Conservation (phyloP, 2,797 vertebrate species). For the Bradypodion ventrale region DNA sequence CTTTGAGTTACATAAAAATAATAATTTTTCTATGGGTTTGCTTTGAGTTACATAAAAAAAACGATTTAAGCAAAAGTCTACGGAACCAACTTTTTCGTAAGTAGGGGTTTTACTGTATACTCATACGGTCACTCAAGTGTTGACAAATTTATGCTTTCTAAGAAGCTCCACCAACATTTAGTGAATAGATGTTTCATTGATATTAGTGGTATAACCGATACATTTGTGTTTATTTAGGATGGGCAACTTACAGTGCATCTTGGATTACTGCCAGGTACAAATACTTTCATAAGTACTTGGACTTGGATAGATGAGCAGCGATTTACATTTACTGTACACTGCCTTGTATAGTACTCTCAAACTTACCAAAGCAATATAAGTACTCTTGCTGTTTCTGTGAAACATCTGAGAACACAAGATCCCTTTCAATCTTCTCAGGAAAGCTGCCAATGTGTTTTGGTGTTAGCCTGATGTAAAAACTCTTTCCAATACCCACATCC, state of each 20-base stretch:
- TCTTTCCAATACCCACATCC: neutral
- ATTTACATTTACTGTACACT: slow-evolving; percentile 25
- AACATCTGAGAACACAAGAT: slow-evolving; percentile 15
- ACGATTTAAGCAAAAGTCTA: too few relatives aligned
- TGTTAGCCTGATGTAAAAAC: neutral
- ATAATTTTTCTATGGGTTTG: too few relatives aligned
- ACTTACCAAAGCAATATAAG: slow-evolving; percentile 15
- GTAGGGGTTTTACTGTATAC: too few relatives aligned
- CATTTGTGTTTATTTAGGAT: neutral
- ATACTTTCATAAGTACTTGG: slow-evolving; percentile 23
- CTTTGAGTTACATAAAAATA: too few relatives aligned
- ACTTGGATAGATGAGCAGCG: slow-evolving; percentile 10
- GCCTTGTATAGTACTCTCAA: slow-evolving; percentile 30
- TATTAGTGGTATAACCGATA: slow-evolving; percentile 10
- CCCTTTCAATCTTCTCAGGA: slow-evolving; percentile 23
- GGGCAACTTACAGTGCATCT: neutral
- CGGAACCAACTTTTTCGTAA: too few relatives aligned
- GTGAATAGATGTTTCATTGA: slow-evolving; percentile 4
- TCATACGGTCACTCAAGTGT: slow-evolving; percentile 26
- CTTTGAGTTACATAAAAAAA: too few relatives aligned
- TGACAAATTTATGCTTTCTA: neutral
- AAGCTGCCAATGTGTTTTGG: slow-evolving; percentile 14
- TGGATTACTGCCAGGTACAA: neutral
- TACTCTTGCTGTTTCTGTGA: slow-evolving; percentile 13
- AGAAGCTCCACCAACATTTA: slow-evolving; percentile 3